A percentile compares a stretch with the other conserved stretches of the same genome.
Evolutionary conservation across 2,113 vertebrate genomes (phyloP).

Genomic region (Dolichotis patagonum): DNA sequence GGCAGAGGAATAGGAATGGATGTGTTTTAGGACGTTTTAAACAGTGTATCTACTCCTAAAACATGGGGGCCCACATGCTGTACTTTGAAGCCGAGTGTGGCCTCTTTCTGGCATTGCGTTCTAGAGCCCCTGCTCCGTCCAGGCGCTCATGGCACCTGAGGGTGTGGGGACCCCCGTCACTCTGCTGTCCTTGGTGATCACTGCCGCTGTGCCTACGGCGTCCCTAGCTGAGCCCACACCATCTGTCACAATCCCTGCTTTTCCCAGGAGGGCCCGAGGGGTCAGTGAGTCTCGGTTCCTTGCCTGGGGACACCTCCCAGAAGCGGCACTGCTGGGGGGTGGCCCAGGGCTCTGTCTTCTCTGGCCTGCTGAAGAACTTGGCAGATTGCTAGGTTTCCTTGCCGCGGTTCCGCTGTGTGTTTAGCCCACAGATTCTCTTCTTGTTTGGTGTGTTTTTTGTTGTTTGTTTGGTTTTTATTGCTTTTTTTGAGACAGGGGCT

Average conservation of each 20-base stretch:
- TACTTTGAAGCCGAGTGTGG: neutral
- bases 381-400: neutral
- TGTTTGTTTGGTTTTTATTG: too few species aligned
- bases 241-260: fast-evolving
- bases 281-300: neutral
- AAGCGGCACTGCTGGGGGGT: fast-evolving
- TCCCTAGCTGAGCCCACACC: fast-evolving
- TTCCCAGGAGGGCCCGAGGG: neutral
- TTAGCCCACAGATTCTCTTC: neutral
- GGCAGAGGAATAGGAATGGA: neutral
- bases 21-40: neutral
- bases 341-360: neutral
- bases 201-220: fast-evolving
- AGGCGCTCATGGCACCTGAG: fast-evolving
- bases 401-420: neutral
- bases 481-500: neutral
- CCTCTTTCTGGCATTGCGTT: too few species aligned
- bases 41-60: neutral
- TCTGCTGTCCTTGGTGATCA: fast-evolving
- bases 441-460: neutral
- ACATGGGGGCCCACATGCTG: neutral
- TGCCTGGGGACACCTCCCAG: fast-evolving
- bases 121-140: neutral
- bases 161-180: fast-evolving
- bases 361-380: neutral